Evolutionary conservation across 2,888 invertebrate species (phyloP), one percentile per base, ranked within the genome.

Genomic region (Gastracanthus pulcherrimus): DNA sequence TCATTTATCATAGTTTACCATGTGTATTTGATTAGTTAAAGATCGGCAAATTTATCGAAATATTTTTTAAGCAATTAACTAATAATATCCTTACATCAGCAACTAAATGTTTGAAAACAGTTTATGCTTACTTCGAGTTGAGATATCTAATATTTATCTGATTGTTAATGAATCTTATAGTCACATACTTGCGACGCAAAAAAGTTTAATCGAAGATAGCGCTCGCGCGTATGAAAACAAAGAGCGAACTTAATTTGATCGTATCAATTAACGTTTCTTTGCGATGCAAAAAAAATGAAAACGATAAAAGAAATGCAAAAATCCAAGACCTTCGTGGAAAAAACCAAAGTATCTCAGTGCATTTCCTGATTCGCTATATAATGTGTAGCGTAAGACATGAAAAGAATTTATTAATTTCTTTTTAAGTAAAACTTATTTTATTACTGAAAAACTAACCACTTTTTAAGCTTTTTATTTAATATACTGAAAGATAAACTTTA

Each of bases 321-420:
- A 60, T 36, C 26, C 38, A 36, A 62, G 69, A 48, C 70, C 76
- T 77, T 70, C 60, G 48, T 77, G 77, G 77, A 77, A 70, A 66
- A 77, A 77, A 62, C 29, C 70, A 45, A 34, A 45, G 23, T 31
- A n/a, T 36, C 9, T 45, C 62, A 29, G 6, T 71, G 51, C 31
- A 13, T 55, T 75, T 76, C 69, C 75, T 51, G 36, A 55, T 62
- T 70, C 41, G 3, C 26, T 66, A 1, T 34, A 41, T 26, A n/a
- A 13, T 13, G 58, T 11, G 60, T n/a, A 38, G 48, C 48, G 5
- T 48, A 9, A 48, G 4, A n/a, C 48, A 41, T 9, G 16, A 13
- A 13, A n/a, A n/a, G n/a, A n/a, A n/a, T n/a, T n/a, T n/a, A n/a
- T n/a, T n/a, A n/a, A n/a, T n/a, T n/a, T n/a, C n/a, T n/a, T n/a